Percentiles rank a stretch among this genome's conserved stretches.
phyloP scores from a whole-genome alignment of 2,113 vertebrate genomes.

The Illadopsis cleaveri region DNA sequence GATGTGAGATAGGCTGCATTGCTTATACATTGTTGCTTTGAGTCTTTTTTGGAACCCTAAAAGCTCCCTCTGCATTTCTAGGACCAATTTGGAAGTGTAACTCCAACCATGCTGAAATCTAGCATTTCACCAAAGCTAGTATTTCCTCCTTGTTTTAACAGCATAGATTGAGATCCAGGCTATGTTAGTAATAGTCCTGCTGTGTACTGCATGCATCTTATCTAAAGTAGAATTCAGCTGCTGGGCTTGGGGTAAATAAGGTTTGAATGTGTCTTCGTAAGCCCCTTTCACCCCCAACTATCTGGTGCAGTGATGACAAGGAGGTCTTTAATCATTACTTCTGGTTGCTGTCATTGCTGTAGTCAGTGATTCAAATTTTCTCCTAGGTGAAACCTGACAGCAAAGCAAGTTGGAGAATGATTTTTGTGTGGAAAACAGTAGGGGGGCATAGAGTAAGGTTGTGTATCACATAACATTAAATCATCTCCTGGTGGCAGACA shows the following conservation, averaged over 20 bases:
- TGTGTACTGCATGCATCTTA: neutral
- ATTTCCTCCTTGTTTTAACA: neutral
- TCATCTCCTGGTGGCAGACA: slow-evolving; percentile 63
- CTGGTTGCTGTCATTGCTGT: slow-evolving; percentile 35
- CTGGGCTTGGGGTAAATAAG: neutral
- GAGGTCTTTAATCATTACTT: slow-evolving; percentile 46
- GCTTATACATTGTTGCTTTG: neutral
- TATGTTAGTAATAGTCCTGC: neutral
- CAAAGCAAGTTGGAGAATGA: slow-evolving; percentile 30
- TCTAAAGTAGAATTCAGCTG: neutral
- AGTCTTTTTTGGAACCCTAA: neutral
- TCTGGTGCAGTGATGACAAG: neutral
- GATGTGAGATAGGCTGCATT: neutral
- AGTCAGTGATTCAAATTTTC: slow-evolving; percentile 41
- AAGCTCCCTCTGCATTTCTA: neutral
- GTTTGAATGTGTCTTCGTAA: neutral
- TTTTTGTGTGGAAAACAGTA: slow-evolving; percentile 54
- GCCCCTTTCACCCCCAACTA: neutral
- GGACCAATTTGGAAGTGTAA: neutral
- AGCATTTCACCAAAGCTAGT: neutral
- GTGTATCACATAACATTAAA: slow-evolving; percentile 67
- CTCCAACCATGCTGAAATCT: neutral
- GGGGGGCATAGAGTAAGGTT: slow-evolving; percentile 48
- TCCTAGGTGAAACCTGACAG: slow-evolving; percentile 55
- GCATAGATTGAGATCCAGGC: neutral